Base-by-base conservation (phyloP, 2,888 invertebrate species). In the Aphodius granarius region DNA sequence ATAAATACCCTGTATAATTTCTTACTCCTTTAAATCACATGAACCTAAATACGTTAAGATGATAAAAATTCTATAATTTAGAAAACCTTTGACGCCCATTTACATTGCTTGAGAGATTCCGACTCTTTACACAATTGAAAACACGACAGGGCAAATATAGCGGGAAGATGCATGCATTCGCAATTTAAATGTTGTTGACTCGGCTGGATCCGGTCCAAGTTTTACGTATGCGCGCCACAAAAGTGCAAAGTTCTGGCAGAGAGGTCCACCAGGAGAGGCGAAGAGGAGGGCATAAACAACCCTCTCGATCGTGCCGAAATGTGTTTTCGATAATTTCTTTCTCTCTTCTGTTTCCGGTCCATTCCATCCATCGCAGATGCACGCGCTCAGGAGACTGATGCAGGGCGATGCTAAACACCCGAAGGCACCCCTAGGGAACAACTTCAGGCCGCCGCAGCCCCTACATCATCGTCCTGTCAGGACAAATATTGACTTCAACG, bases 401-500 rank as follows among this genome's bases (percentile, higher is more conserved):
- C 96, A 96, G 87, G 96, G 97, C 79, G 95, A 95, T 86, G 92
- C 92, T 83, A 92, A 93, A 84, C 94, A 94, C 87, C 95, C 95
- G 66, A 96, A 94, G 88, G 96, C 96, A 73, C 96, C 96, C 19
- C 91, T 98, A 86, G 97, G 96, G 82, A 97, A 97, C 90, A 98
- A 98, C 90, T 97, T 94, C 89, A 91, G 98, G 84, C 98, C 98
- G 76, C 94, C 96, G 71, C 97, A 97, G 88, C 95, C 96, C 74
- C 91, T 98, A 78, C 94, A 98, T 88, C 96, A 97, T 89, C 92
- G 98, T 82, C 94, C 97, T 75, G 93, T 98, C 81, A 91, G 98
- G 87, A 98, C 98, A 82, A 98, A 98, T 89, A 98, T 98, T 87
- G 97, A 98, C 89, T 97, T 97, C 88, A 94, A 94, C 87, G 91